These are phyloP conservation scores for Noctua pronuba DNA, from an alignment of 2,888 invertebrate genomes.

Conservation along the genomic window DNA sequence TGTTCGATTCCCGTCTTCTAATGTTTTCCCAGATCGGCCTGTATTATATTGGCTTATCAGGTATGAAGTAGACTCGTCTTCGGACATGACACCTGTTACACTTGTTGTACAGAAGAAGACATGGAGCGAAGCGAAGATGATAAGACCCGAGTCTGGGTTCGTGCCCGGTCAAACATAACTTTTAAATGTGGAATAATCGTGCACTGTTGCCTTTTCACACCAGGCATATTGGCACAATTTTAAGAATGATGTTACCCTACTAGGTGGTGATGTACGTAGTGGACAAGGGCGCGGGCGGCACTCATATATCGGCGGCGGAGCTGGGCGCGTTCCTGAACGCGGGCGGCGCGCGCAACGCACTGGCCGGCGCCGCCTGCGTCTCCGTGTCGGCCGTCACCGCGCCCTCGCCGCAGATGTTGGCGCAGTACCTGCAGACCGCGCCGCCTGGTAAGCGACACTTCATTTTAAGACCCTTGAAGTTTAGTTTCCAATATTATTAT, in stretches of 20 bases:
- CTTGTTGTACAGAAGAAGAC: background rate
- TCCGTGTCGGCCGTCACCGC: slow-evolving; percentile 93
- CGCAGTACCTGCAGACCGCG: slow-evolving; percentile 97
- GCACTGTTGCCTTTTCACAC: background rate
- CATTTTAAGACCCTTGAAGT: background rate
- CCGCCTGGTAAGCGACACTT: slow-evolving; percentile 89
- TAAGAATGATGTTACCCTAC: background rate
- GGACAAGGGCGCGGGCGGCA: slow-evolving; percentile 90
- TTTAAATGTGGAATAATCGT: background rate
- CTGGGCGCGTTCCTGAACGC: slow-evolving; percentile 93
- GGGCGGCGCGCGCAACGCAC: slow-evolving; percentile 92
- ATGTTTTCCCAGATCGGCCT: background rate
- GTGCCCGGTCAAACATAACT: background rate
- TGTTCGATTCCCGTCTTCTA: background rate
- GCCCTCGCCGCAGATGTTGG: slow-evolving; percentile 94
- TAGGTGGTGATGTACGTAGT: slow-evolving; percentile 85
- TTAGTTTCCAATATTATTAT: background rate
- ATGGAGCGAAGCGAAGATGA: background rate
- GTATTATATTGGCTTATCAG: background rate
- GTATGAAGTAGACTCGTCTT: background rate
- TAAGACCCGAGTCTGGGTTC: background rate
- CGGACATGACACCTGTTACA: background rate
- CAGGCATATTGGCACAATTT: background rate
- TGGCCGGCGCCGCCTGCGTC: slow-evolving; percentile 93
- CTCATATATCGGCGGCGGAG: slow-evolving; percentile 94